Conservation (phyloP, 2,888 invertebrate genomes). For the Amphimallon solstitiale region DNA sequence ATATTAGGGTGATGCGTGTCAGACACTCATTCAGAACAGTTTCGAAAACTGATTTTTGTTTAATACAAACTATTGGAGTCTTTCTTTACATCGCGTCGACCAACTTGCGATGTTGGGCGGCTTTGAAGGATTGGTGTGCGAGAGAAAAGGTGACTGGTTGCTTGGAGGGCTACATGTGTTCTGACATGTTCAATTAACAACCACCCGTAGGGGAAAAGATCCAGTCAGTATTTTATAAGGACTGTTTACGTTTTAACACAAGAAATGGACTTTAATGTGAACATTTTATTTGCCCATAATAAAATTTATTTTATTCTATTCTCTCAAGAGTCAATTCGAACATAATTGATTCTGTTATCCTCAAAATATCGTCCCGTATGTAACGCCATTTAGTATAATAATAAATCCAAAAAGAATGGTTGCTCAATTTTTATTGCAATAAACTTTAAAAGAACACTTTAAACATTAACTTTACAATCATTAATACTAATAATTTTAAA, state of each 20-base stretch:
- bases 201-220: constrained; percentile 46
- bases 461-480: too few species aligned
- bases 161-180: constrained; percentile 49
- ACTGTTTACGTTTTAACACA: constrained; percentile 45
- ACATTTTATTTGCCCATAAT: constrained; percentile 46
- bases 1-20: constrained; percentile 45
- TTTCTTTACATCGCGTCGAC: constrained; percentile 38
- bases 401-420: too few species aligned
- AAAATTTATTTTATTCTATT: background rate
- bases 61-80: constrained; percentile 43
- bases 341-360: too few species aligned
- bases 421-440: too few species aligned
- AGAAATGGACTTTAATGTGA: constrained; percentile 47
- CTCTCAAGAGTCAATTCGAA: too few species aligned
- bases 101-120: background rate
- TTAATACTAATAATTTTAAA: too few species aligned
- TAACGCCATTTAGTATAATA: too few species aligned
- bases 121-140: constrained; percentile 2
- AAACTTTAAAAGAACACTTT: too few species aligned
- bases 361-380: too few species aligned
- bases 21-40: constrained; percentile 46
- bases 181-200: constrained; percentile 52
- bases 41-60: constrained; percentile 49
- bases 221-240: constrained; percentile 44
- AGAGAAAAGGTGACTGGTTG: constrained; percentile 38